Percentiles rank a stretch among this genome's conserved stretches.
Evolutionary conservation across 2,797 vertebrate species (phyloP).

Genomic region (Leptatherina wallacei): DNA sequence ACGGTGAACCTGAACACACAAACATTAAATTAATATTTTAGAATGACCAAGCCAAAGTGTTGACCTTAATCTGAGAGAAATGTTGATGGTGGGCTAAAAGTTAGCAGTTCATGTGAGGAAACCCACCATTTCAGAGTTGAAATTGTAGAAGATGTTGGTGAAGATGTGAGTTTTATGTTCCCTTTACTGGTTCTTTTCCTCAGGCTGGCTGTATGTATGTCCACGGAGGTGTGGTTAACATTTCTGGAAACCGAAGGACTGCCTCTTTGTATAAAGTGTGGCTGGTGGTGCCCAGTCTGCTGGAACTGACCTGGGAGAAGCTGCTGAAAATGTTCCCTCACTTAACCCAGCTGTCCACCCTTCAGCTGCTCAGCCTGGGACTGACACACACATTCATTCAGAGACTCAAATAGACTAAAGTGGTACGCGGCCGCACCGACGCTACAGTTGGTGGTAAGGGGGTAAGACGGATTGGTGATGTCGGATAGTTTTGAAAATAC

Average conservation of each 20-base stretch:
- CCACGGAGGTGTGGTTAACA: conserved; percentile 96
- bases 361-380: conserved; percentile 93
- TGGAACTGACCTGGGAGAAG: conserved; percentile 97
- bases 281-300: conserved; percentile 95
- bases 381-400: conserved; percentile 94
- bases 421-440: conserved; percentile 17
- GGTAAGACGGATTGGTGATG: conserved; percentile 25
- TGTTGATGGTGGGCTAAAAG: too few species aligned
- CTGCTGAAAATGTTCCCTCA: conserved; percentile 91
- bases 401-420: conserved; percentile 87
- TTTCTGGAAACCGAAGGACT: conserved; percentile 93
- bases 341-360: conserved; percentile 86
- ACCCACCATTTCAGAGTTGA: too few species aligned
- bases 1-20: too few species aligned
- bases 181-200: conserved; percentile 7
- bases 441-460: conserved; percentile 10
- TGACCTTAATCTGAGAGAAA: too few species aligned
- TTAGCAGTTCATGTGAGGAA: too few species aligned
- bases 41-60: not conserved
- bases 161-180: fast-evolving
- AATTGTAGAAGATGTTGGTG: not conserved
- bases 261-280: conserved; percentile 97
- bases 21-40: not conserved
- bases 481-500: conserved; percentile 36
- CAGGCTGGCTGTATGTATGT: conserved; percentile 98